phyloP scores from a whole-genome alignment of 2,113 vertebrate genomes.

The zebrafish (Danio rerio) region DNA sequence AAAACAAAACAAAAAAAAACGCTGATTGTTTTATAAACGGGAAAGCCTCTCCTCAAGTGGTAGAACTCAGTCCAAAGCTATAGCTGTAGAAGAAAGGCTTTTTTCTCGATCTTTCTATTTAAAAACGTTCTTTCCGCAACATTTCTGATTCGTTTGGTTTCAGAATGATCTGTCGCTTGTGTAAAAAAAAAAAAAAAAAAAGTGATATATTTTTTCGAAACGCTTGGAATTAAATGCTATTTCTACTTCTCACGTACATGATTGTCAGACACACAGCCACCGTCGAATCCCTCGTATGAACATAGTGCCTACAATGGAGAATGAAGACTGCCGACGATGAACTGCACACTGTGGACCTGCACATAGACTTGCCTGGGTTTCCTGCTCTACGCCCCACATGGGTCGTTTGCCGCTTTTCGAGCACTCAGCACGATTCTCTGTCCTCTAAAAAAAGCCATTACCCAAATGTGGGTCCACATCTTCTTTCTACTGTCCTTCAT shows the following conservation, averaged over 20 bases:
- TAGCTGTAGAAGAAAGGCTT: slow-evolving; percentile 10
- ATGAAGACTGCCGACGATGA: slow-evolving; percentile 55
- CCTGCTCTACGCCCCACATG: not conserved
- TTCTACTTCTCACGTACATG: not conserved
- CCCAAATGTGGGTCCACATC: slow-evolving; percentile 7
- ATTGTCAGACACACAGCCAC: slow-evolving; percentile 32
- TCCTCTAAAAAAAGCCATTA: slow-evolving; percentile 51
- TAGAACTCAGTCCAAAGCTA: slow-evolving; percentile 27
- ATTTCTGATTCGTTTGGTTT: not conserved
- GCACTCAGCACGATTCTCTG: not conserved
- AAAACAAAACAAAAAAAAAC: not conserved
- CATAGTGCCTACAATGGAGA: slow-evolving; percentile 61
- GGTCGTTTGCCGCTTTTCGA: slow-evolving; percentile 17
- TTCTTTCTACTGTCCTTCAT: slow-evolving; percentile 10
- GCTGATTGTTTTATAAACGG: slow-evolving; percentile 30
- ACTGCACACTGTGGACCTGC: slow-evolving; percentile 48
- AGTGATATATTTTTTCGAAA: slow-evolving; percentile 14
- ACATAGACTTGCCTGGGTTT: slow-evolving; percentile 40
- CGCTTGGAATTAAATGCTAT: not conserved
- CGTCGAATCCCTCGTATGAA: slow-evolving; percentile 41
- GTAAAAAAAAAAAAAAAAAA: not conserved
- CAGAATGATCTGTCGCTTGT: not conserved
- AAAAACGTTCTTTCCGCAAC: not conserved
- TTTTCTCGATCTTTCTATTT: slow-evolving; percentile 10
- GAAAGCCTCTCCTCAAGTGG: slow-evolving; percentile 9